These are phyloP conservation scores for Polymixis lichenea DNA, from an alignment of 2,888 invertebrate genomes.

Conservation along the genomic window DNA sequence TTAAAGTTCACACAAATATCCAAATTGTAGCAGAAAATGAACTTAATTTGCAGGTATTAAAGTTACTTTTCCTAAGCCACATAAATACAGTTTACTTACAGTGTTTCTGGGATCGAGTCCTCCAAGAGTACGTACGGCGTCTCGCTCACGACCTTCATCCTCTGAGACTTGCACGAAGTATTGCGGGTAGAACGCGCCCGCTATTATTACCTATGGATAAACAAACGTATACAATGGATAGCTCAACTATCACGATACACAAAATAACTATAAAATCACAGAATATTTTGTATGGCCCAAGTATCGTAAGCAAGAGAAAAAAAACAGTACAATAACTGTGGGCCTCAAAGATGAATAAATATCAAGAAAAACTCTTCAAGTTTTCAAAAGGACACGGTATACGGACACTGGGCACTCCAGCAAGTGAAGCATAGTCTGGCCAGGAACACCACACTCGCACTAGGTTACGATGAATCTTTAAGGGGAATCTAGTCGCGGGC, in stretches of 20 bases:
- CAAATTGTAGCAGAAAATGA: constrained; percentile 1
- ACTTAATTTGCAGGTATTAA: background rate
- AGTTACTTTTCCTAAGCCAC: constrained; percentile 6
- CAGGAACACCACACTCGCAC: background rate
- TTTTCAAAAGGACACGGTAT: background rate
- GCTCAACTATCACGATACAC: background rate
- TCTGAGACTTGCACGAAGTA: constrained; percentile 92
- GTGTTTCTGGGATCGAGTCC: constrained; percentile 95
- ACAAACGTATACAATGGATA: background rate
- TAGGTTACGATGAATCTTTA: no score
- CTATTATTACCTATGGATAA: constrained; percentile 91
- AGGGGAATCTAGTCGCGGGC: no score
- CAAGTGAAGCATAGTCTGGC: background rate
- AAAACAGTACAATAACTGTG: background rate
- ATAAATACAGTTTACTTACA: constrained; percentile 72
- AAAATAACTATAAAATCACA: background rate
- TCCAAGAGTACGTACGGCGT: constrained; percentile 92
- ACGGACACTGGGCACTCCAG: background rate
- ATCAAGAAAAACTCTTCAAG: background rate
- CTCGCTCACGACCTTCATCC: constrained; percentile 91
- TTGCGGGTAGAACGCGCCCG: constrained; percentile 98
- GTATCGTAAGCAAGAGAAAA: background rate
- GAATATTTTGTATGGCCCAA: background rate
- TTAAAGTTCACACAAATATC: background rate
- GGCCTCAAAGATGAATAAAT: background rate